phyloP scores from a whole-genome alignment of 64 coral and sea anemone species.

The Astreopora myriophthalma region DNA sequence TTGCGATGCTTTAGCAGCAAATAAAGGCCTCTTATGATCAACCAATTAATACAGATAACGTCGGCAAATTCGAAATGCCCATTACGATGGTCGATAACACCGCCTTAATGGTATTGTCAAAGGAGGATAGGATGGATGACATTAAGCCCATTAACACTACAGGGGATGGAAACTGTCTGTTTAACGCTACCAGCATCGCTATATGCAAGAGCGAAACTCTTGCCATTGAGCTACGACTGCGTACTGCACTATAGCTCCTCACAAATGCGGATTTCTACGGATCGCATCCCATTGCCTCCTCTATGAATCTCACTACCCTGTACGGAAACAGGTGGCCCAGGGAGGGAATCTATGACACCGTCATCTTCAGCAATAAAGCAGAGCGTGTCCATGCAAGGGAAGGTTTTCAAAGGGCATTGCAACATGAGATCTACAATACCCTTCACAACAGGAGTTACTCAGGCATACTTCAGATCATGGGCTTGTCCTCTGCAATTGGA shows the following conservation, averaged over 20 bases:
- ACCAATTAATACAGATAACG: neutral
- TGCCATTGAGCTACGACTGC: neutral
- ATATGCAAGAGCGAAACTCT: neutral
- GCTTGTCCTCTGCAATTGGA: constrained; percentile 8
- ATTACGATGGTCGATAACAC: neutral
- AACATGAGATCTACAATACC: neutral
- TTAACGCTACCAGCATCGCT: constrained; percentile 38
- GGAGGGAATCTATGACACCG: constrained; percentile 19
- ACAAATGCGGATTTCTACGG: neutral
- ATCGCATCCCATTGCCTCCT: neutral
- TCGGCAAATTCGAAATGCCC: neutral
- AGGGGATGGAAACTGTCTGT: constrained; percentile 59
- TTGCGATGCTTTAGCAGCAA: neutral
- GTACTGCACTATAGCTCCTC: constrained; percentile 30
- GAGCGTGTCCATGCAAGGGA: neutral
- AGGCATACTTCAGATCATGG: constrained; percentile 38
- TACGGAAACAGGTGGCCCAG: constrained; percentile 7
- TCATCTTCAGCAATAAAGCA: constrained; percentile 38
- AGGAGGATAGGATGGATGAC: neutral
- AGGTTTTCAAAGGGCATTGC: constrained; percentile 12
- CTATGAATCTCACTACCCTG: neutral
- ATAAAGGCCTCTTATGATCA: neutral
- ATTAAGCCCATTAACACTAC: constrained; percentile 25
- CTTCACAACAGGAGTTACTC: neutral
- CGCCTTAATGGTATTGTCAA: neutral